Percentiles rank a stretch among this genome's conserved stretches.
phyloP scores from a whole-genome alignment of 2,888 invertebrate genomes.

The Cylindroiulus punctatus region DNA sequence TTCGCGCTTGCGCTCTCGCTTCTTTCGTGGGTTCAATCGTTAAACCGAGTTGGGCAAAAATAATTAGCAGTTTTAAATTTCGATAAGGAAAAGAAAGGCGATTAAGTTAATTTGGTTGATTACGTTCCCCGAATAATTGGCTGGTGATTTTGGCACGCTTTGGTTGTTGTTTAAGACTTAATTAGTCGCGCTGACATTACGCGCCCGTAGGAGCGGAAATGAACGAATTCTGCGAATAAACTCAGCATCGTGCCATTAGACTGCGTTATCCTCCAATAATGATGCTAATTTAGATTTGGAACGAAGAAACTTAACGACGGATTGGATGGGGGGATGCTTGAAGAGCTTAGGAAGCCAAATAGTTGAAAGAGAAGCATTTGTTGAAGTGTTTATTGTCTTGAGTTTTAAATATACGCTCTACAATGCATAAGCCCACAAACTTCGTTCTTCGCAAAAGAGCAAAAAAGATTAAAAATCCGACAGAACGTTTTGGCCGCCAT shows the following conservation, averaged over 20 bases:
- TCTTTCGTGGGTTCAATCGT: no score
- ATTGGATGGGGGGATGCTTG: neutral
- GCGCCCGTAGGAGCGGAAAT: constrained; percentile 9
- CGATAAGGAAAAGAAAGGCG: constrained; percentile 28
- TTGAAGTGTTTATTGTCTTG: constrained; percentile 40
- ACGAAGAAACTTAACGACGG: neutral
- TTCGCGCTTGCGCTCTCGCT: no score
- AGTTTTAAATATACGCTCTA: constrained; percentile 2
- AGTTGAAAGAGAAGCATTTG: neutral
- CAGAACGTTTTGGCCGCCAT: constrained; percentile 25
- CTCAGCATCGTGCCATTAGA: neutral
- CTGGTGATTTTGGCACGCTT: constrained; percentile 23
- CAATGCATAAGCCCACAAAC: neutral
- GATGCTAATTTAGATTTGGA: constrained; percentile 14
- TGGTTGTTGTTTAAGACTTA: constrained; percentile 39
- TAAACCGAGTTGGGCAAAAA: neutral
- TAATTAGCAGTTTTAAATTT: constrained; percentile 13
- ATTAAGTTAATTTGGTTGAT: constrained; percentile 32
- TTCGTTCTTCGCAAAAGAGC: neutral
- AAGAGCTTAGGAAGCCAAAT: neutral
- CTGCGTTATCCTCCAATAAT: neutral
- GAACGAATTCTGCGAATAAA: constrained; percentile 33
- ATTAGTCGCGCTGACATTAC: constrained; percentile 39
- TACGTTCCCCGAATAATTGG: constrained; percentile 35
- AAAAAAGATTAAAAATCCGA: neutral